Evolutionary conservation across 2,888 invertebrate genomes (phyloP).

Genomic region (Dilophus febrilis): DNA sequence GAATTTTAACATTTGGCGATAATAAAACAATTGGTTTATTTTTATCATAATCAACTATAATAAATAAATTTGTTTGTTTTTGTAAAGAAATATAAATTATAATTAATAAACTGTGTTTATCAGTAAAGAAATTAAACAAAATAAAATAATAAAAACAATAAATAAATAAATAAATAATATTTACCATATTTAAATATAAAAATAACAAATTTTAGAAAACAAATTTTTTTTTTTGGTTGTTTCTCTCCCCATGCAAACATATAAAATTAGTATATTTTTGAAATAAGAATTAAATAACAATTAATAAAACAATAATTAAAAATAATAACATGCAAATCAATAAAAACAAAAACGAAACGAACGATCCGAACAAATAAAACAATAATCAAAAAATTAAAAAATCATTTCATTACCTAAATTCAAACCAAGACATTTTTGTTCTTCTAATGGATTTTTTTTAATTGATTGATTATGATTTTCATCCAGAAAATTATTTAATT

Average conservation of each 20-base stretch:
- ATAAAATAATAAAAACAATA: neutral
- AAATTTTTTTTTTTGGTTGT: no score
- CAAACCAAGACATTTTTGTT: slow-evolving; percentile 5
- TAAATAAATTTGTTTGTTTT: no score
- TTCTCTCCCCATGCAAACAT: neutral
- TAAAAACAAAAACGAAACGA: no score
- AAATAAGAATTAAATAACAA: neutral
- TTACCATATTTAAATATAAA: no score
- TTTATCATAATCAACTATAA: slow-evolving; percentile 10
- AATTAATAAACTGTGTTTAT: no score
- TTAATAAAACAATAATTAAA: slow-evolving; percentile 1
- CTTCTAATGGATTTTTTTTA: slow-evolving; percentile 8
- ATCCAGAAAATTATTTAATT: slow-evolving; percentile 3
- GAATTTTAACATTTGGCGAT: slow-evolving; percentile 13
- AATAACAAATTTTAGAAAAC: no score
- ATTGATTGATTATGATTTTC: neutral
- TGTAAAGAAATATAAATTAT: no score
- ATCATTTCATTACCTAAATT: slow-evolving; percentile 7
- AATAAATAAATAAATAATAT: no score
- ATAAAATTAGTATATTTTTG: neutral
- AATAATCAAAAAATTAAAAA: no score
- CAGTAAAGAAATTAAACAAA: no score
- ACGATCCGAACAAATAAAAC: no score
- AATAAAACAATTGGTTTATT: slow-evolving; percentile 13
- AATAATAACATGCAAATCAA: no score